Evolutionary conservation across 2,888 invertebrate genomes (phyloP), one percentile per base, ranked within the genome.

Genomic region (Stegophylla sp.): DNA sequence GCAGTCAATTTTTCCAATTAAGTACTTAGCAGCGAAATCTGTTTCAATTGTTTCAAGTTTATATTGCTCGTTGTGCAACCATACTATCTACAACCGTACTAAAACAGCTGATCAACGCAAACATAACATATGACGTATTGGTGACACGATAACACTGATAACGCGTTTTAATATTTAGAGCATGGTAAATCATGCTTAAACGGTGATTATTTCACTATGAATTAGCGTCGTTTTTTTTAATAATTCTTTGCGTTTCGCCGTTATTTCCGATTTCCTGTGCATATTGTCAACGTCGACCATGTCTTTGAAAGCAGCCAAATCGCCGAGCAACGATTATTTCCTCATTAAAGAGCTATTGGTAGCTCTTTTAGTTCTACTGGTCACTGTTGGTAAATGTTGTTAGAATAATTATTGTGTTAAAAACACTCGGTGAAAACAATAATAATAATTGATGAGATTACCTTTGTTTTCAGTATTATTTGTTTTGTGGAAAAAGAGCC

Each of bases 401-500:
- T 59, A 28, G 26, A n/a, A 59, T 59, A n/a, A n/a, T n/a, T n/a
- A n/a, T n/a, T n/a, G n/a, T n/a, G n/a, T n/a, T n/a, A n/a, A n/a
- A n/a, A 34, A 7, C 34, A 34, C 7, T 34, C 34, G 7, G 7
- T 7, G 4, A 34, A 34, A 34, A 34, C 34, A 34, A 34, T 34
- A 34, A 34, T 34, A 34, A 5, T 34, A 34, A 34, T 34, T 34
- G 34, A 34, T 34, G 7, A 34, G 2, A 41, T 63, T 17, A n/a
- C 34, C 13, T 1, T 76, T 82, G 83, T 72, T 89, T 88, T 73
- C 86, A 92, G 92, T 91, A 59, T 86, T 92, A 82, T 90, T 91
- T 87, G 88, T 89, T 86, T 86, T 90, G 84, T 91, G 91, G 87
- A 89, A 89, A 82, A 88, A 89, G 81, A 88, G 89, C 82, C 90